Base-by-base conservation (phyloP, 2,797 vertebrate genomes). In the Eulemur albifrons region DNA sequence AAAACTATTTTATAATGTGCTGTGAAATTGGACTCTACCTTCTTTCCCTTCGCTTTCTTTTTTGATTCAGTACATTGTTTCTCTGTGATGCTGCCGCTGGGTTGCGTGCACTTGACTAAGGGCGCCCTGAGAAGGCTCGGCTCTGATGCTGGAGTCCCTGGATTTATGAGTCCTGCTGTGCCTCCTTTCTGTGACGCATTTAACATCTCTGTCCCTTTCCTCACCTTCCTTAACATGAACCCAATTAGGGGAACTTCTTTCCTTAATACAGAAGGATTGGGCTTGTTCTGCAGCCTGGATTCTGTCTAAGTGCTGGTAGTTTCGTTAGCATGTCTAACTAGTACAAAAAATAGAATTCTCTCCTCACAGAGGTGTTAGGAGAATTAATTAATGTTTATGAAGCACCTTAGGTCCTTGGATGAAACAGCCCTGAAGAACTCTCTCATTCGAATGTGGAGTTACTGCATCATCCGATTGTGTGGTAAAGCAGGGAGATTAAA, bases 341-440 rank as follows among this genome's bases (percentile, higher is more conserved):
- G 40, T 27, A 88, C 50, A 92, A 94, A 97, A 94, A 95, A 93
- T 67, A 97, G 83, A 94, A 90, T 82, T 90, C 89, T 94, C 65
- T 95, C 72, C 65, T 96, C 57, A 92, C 81, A 54, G 63, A 96
- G 72, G 96, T 96, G 92, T 90, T 97, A 96, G 94, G 77, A 96
- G 48, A 92, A 96, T 97, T 97, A 97, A 97, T 96, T 97, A 96
- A 96, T 94, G 90, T 97, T 97, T 97, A 96, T 93, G 93, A 97
- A 93, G 89, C 61, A 97, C 80, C 67, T 96, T 90, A 61, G 87
- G 93, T 96, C 50, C 38, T 95, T 73, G 48, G 65, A 88, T 90
- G 43, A 97, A 76, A 96, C 48, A 45, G 5, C 76, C 61, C 83
- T 85, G 20, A 92, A 90, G 83, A 95, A 97, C 95, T 95, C 23